phyloP scores from a whole-genome alignment of 2,888 invertebrate species.

The Spisula solida region DNA sequence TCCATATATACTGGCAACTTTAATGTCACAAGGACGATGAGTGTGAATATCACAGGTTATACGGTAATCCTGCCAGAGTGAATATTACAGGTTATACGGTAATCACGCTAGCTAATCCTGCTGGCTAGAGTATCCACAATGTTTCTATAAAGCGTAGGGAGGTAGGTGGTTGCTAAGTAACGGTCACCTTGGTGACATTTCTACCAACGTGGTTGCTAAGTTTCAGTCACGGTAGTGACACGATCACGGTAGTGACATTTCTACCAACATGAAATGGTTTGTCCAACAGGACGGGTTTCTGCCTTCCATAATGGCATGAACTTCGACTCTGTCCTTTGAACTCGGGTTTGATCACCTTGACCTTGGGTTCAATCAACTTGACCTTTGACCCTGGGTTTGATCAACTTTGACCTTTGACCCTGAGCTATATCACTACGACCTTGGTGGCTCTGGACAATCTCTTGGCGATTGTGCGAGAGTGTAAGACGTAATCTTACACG shows the following conservation, averaged over 20 bases:
- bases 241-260: not conserved
- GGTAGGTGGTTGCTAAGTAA: conserved; percentile 28
- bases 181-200: conserved; percentile 4
- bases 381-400: not conserved
- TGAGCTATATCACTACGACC: not conserved
- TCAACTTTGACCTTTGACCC: conserved; percentile 1
- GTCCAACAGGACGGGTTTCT: not conserved
- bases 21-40: conserved; percentile 52
- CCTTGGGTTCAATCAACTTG: not conserved
- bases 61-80: not conserved
- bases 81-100: conserved; percentile 30
- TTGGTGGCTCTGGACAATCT: not conserved
- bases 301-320: not conserved
- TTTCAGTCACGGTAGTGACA: not conserved
- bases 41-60: conserved; percentile 53
- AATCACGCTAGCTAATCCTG: not conserved
- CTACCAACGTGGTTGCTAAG: conserved; percentile 7
- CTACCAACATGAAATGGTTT: not conserved
- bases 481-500: not conserved
- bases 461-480: not conserved
- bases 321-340: conserved; percentile 8
- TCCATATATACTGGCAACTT: conserved; percentile 47
- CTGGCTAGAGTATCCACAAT: not conserved
- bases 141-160: conserved; percentile 16
- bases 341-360: not conserved